Conservation (phyloP, 2,797 vertebrate species). For the Coluber constrictor region DNA sequence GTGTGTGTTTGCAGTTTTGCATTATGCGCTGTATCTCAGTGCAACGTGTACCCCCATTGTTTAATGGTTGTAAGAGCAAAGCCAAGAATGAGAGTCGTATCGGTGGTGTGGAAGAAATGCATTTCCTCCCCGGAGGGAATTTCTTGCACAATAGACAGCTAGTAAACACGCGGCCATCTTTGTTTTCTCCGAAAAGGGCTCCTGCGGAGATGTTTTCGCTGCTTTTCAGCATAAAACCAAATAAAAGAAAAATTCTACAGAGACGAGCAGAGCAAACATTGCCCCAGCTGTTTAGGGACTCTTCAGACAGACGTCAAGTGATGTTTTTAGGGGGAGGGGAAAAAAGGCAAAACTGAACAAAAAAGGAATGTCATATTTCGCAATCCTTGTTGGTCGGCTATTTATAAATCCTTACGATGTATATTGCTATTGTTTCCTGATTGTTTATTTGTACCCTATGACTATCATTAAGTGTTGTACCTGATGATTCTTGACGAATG, state of each 20-base stretch:
- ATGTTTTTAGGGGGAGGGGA: neutral
- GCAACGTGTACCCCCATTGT: neutral
- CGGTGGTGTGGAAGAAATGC: too few species aligned
- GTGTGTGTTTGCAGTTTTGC: neutral
- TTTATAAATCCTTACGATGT: too few species aligned
- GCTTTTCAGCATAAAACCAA: neutral
- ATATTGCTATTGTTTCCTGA: too few species aligned
- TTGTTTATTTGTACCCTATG: too few species aligned
- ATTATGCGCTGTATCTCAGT: neutral
- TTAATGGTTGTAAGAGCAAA: neutral
- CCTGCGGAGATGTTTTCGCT: neutral
- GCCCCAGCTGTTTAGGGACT: neutral
- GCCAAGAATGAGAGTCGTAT: neutral
- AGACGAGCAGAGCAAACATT: neutral
- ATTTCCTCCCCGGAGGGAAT: neutral
- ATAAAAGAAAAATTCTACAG: neutral
- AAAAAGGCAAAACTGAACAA: neutral
- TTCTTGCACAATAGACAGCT: neutral
- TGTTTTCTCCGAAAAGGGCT: neutral
- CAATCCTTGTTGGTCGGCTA: neutral
- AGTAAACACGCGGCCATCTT: neutral
- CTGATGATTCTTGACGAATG: too few species aligned
- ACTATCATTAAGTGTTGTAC: too few species aligned
- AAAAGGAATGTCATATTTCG: constrained; percentile 18
- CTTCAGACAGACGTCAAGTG: neutral